Evolutionary conservation across 1,140 invertebrate species (phyloP).

Genomic region (Aphaenogaster floridana): DNA sequence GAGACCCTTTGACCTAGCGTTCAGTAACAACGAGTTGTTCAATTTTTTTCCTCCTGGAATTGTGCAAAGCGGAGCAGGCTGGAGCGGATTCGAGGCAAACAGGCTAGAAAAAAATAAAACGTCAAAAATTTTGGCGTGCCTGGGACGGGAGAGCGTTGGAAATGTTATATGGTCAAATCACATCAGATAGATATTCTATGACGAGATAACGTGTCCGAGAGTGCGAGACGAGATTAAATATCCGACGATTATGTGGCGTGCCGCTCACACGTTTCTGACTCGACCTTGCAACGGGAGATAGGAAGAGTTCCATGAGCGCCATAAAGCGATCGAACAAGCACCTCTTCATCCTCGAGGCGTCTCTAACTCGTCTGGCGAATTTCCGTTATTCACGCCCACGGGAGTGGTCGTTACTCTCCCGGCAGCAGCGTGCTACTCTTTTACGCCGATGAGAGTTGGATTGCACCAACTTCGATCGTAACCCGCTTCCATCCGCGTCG

Average conservation of each 20-base stretch:
- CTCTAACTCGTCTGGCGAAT: conserved; percentile 59
- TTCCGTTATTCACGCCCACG: conserved; percentile 61
- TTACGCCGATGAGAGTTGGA: conserved; percentile 61
- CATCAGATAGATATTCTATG: background rate
- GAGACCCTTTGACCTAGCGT: background rate
- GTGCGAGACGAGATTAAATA: conserved; percentile 47
- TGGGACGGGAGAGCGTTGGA: background rate
- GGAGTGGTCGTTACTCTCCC: conserved; percentile 56
- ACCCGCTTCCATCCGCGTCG: conserved; percentile 44
- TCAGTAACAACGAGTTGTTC: conserved; percentile 3
- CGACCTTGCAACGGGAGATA: conserved; percentile 52
- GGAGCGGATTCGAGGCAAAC: background rate
- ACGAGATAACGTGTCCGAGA: conserved; percentile 18
- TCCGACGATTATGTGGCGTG: conserved; percentile 32
- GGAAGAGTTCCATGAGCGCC: conserved; percentile 41
- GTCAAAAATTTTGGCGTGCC: background rate
- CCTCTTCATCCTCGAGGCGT: conserved; percentile 57
- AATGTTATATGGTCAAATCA: background rate
- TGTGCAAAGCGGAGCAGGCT: background rate
- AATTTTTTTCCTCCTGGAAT: background rate
- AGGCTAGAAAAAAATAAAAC: background rate
- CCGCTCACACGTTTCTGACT: conserved; percentile 30
- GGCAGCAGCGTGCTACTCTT: conserved; percentile 52
- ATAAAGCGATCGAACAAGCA: conserved; percentile 58
- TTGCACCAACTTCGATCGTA: conserved; percentile 60